Evolutionary conservation across 1,140 invertebrate species (phyloP), one percentile per base, ranked within the genome.

Genomic region (Drosophila virilis): DNA sequence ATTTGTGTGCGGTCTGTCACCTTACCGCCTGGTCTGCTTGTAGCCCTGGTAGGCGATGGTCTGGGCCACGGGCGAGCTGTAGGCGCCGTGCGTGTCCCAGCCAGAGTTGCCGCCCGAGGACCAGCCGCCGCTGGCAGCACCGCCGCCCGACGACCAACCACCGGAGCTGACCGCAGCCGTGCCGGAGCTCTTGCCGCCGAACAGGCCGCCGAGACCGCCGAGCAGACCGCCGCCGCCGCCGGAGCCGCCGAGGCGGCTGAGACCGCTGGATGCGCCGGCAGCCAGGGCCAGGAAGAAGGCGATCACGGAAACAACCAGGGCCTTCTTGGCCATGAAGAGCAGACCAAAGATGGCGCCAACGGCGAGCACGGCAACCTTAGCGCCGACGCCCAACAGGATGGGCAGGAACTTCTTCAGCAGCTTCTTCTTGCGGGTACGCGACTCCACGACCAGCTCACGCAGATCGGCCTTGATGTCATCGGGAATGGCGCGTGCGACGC

Each of bases 361-460:
- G 12, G 93, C 93, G 40, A 95, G 89, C 1, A 93, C 91, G 42
- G 93, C 94, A 50, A 95, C 90, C 84, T 95, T 95, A 68, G 94
- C 90, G 91, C 95, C 95, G 13, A 95, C 92, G 35, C 93, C 94
- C 38, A 95, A 72, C 52, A 95, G 75, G 33, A 95, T 84, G 8
- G 95, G 95, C 57, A 95, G 73, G 15, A 95, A 80, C 62, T 93
- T 92, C 80, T 94, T 94, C 66, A 95, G 51, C 9, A 94, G 78
- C 92, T 95, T 95, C 92, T 95, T 95, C 92, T 94, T 95, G 60
- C 93, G 94, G 72, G 94, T 94, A 58, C 94, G 94, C 93, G 94
- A 94, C 93, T 95, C 94, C 60, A 94, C 93, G 37, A 94, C 91
- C 70, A 94, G 93, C 50, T 94, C 92, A 46, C 93, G 93, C 12